These are phyloP conservation scores for Hydroisotoma schaefferi DNA, from an alignment of 2,888 invertebrate species.

Conservation along the genomic window DNA sequence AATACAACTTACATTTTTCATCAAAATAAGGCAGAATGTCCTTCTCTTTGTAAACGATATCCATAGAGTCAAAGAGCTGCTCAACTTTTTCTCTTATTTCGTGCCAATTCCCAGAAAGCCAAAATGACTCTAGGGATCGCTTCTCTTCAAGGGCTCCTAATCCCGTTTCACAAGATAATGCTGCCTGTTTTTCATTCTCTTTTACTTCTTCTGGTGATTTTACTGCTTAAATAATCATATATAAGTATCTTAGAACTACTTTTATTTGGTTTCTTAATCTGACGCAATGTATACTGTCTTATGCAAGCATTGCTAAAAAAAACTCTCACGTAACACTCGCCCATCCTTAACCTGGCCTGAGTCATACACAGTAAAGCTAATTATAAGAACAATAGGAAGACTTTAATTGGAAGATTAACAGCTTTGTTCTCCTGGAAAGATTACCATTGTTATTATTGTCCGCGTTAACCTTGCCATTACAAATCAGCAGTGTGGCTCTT, in stretches of 20 bases:
- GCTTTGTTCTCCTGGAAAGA: background rate
- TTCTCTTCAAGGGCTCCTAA: too few species aligned
- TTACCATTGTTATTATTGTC: background rate
- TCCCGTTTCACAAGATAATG: too few species aligned
- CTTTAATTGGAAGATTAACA: background rate
- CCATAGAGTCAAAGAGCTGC: conserved; percentile 9
- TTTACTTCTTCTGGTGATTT: too few species aligned
- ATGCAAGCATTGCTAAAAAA: too few species aligned
- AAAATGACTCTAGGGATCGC: conserved; percentile 6
- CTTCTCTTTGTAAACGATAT: conserved; percentile 11
- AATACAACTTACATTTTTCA: conserved; percentile 4
- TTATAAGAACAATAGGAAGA: background rate
- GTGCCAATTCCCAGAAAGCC: conserved; percentile 18
- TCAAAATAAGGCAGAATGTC: conserved; percentile 11
- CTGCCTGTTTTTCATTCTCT: too few species aligned
- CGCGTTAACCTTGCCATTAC: background rate
- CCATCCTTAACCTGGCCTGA: too few species aligned
- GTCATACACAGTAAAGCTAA: background rate
- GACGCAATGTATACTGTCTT: too few species aligned
- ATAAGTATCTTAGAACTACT: too few species aligned
- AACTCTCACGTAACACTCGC: too few species aligned
- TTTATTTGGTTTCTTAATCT: too few species aligned
- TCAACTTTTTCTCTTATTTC: conserved; percentile 15
- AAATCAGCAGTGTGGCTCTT: background rate
- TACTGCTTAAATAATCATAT: too few species aligned